Evolutionary conservation across 2,888 invertebrate species (phyloP).

Genomic region (Zonitis immaculata): DNA sequence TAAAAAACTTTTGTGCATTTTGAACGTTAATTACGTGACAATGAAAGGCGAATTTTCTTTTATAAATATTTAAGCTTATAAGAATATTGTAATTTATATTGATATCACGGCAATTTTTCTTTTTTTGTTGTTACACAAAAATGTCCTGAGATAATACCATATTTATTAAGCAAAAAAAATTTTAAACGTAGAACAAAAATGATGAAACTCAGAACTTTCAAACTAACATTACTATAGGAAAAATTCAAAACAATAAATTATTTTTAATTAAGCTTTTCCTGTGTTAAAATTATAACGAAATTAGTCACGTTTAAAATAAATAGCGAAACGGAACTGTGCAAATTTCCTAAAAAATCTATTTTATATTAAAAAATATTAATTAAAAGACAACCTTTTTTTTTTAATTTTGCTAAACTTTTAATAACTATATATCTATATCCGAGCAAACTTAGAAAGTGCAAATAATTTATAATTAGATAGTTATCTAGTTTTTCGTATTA

Average conservation of each 20-base stretch:
- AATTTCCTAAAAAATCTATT: background rate
- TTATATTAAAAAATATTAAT: background rate
- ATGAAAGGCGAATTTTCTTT: slow-evolving; percentile 24
- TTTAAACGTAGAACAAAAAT: background rate
- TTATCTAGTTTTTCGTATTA: too few species aligned
- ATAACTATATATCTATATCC: too few species aligned
- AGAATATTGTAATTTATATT: slow-evolving; percentile 16
- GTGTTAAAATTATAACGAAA: background rate
- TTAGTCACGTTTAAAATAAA: background rate
- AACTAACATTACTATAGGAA: background rate
- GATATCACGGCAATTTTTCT: slow-evolving; percentile 15
- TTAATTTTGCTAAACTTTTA: too few species aligned
- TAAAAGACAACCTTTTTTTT: background rate
- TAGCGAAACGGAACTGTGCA: background rate
- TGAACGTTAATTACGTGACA: slow-evolving; percentile 21
- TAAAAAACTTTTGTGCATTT: slow-evolving; percentile 21
- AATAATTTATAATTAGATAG: too few species aligned
- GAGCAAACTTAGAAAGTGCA: too few species aligned
- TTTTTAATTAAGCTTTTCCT: background rate
- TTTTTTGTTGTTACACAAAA: slow-evolving; percentile 15
- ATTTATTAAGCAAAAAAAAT: background rate
- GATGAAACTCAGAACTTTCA: background rate
- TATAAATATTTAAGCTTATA: slow-evolving; percentile 27
- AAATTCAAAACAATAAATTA: background rate
- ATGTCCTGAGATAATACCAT: background rate